Evolutionary conservation across 2,797 vertebrate genomes (phyloP).

Genomic region (Poeciliopsis turneri): DNA sequence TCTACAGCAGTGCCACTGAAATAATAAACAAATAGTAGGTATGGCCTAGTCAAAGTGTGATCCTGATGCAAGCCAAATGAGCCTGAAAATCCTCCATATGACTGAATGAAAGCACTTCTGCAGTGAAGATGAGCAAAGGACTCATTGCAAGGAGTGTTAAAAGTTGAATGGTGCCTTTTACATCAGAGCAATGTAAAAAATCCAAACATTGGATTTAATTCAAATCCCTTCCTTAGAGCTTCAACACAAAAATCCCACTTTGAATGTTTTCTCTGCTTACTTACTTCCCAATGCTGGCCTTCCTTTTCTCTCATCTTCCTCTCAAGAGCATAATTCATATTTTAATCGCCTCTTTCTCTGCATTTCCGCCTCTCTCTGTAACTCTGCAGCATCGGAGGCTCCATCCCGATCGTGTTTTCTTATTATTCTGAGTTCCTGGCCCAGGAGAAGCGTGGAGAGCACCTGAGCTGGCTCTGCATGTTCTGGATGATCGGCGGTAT

Average conservation of each 20-base stretch:
- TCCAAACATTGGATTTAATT: background rate
- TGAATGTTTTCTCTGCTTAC: background rate
- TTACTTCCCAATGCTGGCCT: background rate
- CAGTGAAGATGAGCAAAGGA: background rate
- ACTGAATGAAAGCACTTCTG: background rate
- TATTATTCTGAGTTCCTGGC: conserved; percentile 98
- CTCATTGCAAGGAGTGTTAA: background rate
- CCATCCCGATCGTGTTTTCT: conserved; percentile 97
- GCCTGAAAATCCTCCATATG: background rate
- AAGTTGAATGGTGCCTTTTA: background rate
- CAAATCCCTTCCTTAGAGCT: background rate
- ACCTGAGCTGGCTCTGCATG: conserved; percentile 98
- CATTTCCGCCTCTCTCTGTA: conserved; percentile 1
- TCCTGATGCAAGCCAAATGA: background rate
- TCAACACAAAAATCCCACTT: background rate
- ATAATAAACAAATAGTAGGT: background rate
- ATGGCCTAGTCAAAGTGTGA: background rate
- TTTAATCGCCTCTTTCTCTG: background rate
- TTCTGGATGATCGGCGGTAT: conserved; percentile 99
- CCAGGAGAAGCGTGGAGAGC: conserved; percentile 97
- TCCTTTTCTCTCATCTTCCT: background rate
- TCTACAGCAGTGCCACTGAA: background rate
- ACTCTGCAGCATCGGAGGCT: conserved; percentile 89
- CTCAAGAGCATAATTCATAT: background rate
- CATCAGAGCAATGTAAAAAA: background rate